Evolutionary conservation across 2,888 invertebrate species (phyloP).

Genomic region (Dolichomitus sp.): DNA sequence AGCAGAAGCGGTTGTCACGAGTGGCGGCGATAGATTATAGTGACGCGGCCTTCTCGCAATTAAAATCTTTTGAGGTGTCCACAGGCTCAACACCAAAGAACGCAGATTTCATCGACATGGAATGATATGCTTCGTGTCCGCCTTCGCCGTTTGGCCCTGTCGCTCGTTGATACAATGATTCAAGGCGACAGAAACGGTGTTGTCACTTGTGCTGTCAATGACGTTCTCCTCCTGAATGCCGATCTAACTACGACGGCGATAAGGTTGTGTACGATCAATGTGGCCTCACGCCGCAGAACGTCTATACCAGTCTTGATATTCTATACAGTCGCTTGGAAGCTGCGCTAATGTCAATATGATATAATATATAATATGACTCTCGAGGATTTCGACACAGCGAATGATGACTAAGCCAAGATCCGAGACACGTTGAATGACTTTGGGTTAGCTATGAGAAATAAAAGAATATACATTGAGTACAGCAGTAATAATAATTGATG

Average conservation of each 20-base stretch:
- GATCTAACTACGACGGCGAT: slow-evolving; percentile 45
- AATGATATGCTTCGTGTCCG: slow-evolving; percentile 22
- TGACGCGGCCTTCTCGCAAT: slow-evolving; percentile 82
- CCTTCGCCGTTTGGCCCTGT: slow-evolving; percentile 1
- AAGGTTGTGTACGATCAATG: slow-evolving; percentile 16
- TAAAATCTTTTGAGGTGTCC: slow-evolving; percentile 79
- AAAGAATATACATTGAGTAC: slow-evolving; percentile 46
- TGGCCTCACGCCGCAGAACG: slow-evolving; percentile 22
- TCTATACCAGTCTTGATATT: background rate
- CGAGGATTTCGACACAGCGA: slow-evolving; percentile 63
- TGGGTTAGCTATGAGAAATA: slow-evolving; percentile 33
- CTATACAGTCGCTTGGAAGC: slow-evolving; percentile 31
- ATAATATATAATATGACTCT: slow-evolving; percentile 39
- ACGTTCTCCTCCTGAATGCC: slow-evolving; percentile 49
- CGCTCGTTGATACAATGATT: slow-evolving; percentile 34
- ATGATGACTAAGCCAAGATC: slow-evolving; percentile 61
- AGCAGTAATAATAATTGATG: slow-evolving; percentile 64
- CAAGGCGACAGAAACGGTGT: slow-evolving; percentile 50
- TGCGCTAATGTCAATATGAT: slow-evolving; percentile 51
- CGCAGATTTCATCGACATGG: slow-evolving; percentile 9
- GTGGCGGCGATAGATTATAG: slow-evolving; percentile 73
- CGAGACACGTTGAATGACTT: slow-evolving; percentile 42
- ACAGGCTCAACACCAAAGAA: slow-evolving; percentile 41
- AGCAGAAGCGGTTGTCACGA: slow-evolving; percentile 52
- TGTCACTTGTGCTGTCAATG: slow-evolving; percentile 51